Conservation (phyloP, 2,888 invertebrate species). For the Oscheius sp. region DNA sequence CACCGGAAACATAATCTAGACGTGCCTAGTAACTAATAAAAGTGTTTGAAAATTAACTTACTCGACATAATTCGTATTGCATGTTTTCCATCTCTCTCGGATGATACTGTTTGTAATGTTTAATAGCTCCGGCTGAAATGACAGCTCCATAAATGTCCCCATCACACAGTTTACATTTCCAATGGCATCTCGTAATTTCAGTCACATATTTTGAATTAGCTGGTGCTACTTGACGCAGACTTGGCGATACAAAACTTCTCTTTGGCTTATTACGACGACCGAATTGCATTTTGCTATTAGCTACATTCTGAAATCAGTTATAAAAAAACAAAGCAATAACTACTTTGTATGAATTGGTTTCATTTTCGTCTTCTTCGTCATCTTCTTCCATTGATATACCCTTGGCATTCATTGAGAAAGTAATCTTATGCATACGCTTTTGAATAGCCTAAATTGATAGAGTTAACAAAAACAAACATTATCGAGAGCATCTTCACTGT, state of each 20-base stretch:
- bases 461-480: slow-evolving; percentile 37
- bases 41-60: not conserved
- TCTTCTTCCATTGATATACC: slow-evolving; percentile 40
- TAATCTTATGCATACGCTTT: slow-evolving; percentile 26
- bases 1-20: slow-evolving; percentile 65
- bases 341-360: too few species aligned
- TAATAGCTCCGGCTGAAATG: slow-evolving; percentile 61
- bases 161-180: slow-evolving; percentile 65
- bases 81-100: slow-evolving; percentile 59
- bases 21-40: slow-evolving; percentile 49
- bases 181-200: slow-evolving; percentile 63
- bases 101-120: slow-evolving; percentile 64
- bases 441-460: slow-evolving; percentile 30
- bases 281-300: slow-evolving; percentile 63
- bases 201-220: slow-evolving; percentile 59
- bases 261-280: slow-evolving; percentile 65
- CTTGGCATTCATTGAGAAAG: not conserved
- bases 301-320: slow-evolving; percentile 44
- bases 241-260: slow-evolving; percentile 67
- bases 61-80: slow-evolving; percentile 68
- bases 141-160: slow-evolving; percentile 49
- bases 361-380: slow-evolving; percentile 36
- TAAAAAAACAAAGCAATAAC: too few species aligned
- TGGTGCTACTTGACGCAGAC: slow-evolving; percentile 64
- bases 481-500: slow-evolving; percentile 58